Conservation (phyloP, 2,113 vertebrate species). For the Strigops habroptila region DNA sequence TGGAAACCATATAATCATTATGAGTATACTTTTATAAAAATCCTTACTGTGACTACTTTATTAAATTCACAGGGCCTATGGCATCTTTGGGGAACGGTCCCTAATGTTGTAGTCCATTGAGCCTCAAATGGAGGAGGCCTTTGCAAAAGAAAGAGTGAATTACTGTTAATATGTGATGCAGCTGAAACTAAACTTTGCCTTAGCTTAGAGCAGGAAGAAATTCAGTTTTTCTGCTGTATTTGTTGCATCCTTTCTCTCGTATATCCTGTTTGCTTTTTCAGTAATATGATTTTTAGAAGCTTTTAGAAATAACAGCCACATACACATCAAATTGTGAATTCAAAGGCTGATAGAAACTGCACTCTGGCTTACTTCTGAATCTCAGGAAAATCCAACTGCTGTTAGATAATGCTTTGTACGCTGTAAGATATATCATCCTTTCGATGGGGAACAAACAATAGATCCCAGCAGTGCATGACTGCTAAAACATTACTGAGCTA, state of each 20-base stretch:
- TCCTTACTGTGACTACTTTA: neutral
- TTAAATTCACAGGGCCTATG: neutral
- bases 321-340: conserved; percentile 38
- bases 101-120: neutral
- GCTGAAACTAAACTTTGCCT: neutral
- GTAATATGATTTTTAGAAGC: conserved; percentile 25
- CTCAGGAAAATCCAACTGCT: conserved; percentile 42
- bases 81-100: neutral
- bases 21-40: neutral
- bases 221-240: neutral
- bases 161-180: neutral
- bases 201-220: neutral
- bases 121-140: neutral
- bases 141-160: neutral
- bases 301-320: conserved; percentile 44
- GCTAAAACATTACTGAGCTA: conserved; percentile 59
- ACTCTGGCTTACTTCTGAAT: conserved; percentile 38
- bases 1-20: neutral
- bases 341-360: conserved; percentile 47
- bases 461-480: conserved; percentile 27
- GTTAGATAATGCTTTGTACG: conserved; percentile 35
- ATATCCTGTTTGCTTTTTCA: neutral
- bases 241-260: neutral
- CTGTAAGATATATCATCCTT: conserved; percentile 24
- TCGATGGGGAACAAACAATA: conserved; percentile 41